Conservation (phyloP, 37 sponge, comb jelly and placozoan species). For the Hormiphora californensis region DNA sequence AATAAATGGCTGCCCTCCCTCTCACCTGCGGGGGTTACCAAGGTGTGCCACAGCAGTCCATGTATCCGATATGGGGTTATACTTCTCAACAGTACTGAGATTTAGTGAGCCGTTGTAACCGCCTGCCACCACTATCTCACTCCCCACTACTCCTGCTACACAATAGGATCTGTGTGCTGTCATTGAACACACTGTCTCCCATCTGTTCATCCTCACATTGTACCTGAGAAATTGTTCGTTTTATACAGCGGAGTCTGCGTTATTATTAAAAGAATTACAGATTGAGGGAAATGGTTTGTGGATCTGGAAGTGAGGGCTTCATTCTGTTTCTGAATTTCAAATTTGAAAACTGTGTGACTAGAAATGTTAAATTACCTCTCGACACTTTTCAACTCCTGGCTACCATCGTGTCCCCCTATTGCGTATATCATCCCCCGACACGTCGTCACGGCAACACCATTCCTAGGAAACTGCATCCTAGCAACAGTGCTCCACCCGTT, state of each 20-base stretch:
- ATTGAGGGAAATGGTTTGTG: too few species aligned
- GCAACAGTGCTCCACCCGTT: conserved; percentile 43
- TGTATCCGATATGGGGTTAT: conserved; percentile 1
- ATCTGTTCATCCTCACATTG: conserved; percentile 51
- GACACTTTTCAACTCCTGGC: conserved; percentile 46
- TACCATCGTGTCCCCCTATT: conserved; percentile 30
- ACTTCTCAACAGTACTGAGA: conserved; percentile 34
- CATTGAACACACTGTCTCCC: conserved; percentile 51
- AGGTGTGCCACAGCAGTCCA: conserved; percentile 8
- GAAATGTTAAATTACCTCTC: too few species aligned
- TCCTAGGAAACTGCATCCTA: conserved; percentile 42
- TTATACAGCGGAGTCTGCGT: too few species aligned
- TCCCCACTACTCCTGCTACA: conserved; percentile 23
- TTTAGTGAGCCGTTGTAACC: conserved; percentile 49
- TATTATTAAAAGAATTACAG: too few species aligned
- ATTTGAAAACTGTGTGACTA: too few species aligned
- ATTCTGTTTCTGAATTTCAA: too few species aligned
- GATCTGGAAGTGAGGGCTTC: too few species aligned
- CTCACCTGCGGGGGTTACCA: conserved; percentile 10
- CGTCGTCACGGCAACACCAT: conserved; percentile 22
- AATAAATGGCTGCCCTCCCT: background rate
- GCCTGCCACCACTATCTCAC: conserved; percentile 33
- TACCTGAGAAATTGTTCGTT: too few species aligned
- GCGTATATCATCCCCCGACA: conserved; percentile 42
- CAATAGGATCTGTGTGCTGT: conserved; percentile 25